phyloP scores from a whole-genome alignment of 2,113 vertebrate genomes.

The Calonectris borealis region DNA sequence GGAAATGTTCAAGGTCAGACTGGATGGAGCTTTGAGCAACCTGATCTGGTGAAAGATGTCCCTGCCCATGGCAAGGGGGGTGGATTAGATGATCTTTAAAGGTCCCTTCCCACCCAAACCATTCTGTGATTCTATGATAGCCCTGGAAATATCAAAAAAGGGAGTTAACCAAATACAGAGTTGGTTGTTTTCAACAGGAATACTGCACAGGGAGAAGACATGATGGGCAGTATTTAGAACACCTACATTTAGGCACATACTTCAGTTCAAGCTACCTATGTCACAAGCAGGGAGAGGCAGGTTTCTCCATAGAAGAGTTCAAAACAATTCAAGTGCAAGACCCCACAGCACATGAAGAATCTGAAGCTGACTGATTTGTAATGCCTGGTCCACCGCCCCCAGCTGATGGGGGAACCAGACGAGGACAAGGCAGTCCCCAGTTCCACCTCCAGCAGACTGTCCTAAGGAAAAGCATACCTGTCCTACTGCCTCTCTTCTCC shows the following conservation, averaged over 20 bases:
- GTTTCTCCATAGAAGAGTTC: background rate
- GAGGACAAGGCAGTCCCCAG: background rate
- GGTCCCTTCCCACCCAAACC: background rate
- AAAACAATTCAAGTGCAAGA: background rate
- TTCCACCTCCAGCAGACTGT: background rate
- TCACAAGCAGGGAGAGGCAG: background rate
- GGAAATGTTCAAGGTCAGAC: background rate
- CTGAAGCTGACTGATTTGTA: background rate
- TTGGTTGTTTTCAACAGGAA: background rate
- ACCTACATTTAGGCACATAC: background rate
- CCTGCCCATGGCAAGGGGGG: rapidly evolving
- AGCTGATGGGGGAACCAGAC: background rate
- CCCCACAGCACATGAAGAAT: background rate
- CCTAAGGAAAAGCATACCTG: background rate
- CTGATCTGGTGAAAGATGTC: background rate
- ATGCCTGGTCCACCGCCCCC: rapidly evolving
- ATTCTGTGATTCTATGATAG: background rate
- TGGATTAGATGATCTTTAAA: background rate
- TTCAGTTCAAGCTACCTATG: background rate
- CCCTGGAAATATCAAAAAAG: background rate
- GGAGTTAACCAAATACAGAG: background rate
- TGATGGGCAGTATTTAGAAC: background rate
- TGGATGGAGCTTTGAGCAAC: background rate
- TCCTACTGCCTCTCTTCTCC: rapidly evolving
- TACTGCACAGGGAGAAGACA: background rate